phyloP scores from a whole-genome alignment of 2,797 vertebrate species.

The Takifugu ocellatus region DNA sequence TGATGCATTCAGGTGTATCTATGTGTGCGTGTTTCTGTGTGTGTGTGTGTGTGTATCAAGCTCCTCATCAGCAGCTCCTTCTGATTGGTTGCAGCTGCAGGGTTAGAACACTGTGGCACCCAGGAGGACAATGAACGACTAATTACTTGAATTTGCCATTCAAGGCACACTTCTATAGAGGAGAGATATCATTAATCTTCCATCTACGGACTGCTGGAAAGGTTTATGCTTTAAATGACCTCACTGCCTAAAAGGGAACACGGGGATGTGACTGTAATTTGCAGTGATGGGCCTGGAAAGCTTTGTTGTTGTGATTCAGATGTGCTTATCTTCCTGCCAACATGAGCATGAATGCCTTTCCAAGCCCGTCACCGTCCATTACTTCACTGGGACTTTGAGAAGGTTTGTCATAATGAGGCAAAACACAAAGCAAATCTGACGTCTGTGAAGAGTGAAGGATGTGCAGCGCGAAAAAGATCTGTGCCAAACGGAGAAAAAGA shows the following conservation, averaged over 20 bases:
- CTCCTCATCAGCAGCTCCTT: constrained; percentile 24
- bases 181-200: constrained; percentile 34
- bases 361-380: constrained; percentile 38
- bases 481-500: constrained; percentile 3
- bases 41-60: constrained; percentile 22
- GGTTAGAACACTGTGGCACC: constrained; percentile 31
- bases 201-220: constrained; percentile 20
- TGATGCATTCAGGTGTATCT: constrained; percentile 31
- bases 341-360: constrained; percentile 12
- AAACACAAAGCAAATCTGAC: constrained; percentile 26
- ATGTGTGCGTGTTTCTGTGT: constrained; percentile 24
- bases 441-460: constrained; percentile 23
- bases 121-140: constrained; percentile 40
- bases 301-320: constrained; percentile 31
- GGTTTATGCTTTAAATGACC: constrained; percentile 44
- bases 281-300: constrained; percentile 35
- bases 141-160: constrained; percentile 56
- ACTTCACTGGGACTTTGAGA: constrained; percentile 40
- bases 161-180: constrained; percentile 35
- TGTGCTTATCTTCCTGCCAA: constrained; percentile 20
- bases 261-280: constrained; percentile 37
- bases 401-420: constrained; percentile 42
- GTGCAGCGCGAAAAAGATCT: constrained; percentile 13
- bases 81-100: constrained; percentile 32
- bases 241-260: constrained; percentile 9